Evolutionary conservation across 2,797 vertebrate genomes (phyloP), one percentile per base, ranked within the genome.

Genomic region (Phoeniculus purpureus): DNA sequence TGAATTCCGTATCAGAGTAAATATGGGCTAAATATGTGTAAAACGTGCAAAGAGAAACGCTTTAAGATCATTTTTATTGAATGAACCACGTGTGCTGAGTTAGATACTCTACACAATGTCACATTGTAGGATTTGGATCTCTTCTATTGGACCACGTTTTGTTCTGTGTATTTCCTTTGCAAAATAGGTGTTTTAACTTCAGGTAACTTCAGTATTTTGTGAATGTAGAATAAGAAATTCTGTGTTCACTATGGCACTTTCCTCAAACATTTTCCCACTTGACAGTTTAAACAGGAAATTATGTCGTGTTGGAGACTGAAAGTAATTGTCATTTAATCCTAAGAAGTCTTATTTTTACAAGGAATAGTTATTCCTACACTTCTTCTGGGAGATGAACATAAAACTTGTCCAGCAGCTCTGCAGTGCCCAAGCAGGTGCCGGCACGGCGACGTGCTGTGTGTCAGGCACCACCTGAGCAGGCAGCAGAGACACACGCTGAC

Each of bases 381-480:
- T 91, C 15, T 26, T 70, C 32, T 51, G 37, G 54, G 7, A 67
- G 8, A 21, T 20, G 7, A 45, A 50, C 7, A 21, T 2, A 32
- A 21, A 60, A 80, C 31, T 71, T 34, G 54, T 85, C 9, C n/a
- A 56, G 45, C 15, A 51, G 70, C 58, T 66, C 37, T 22, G 3
- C 20, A 7, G 4, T 6, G 76, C 43, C 43, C 20, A 48, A 18
- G 7, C 5, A 7, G 40, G 22, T 3, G 55, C 19, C 10, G 14
- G 13, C 0, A 1, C 9, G n/a, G 56, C 3, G 2, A 5, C 1
- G 6, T 13, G 67, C 81, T 10, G 37, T 2, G 50, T 6, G 23
- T n/a, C 7, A 2, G 27, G 72, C 14, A 26, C 40, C 11, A 16
- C 31, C 26, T 5, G 6, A 8, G 65, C n/a, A 18, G 62, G 60